A percentile compares a stretch with the other conserved stretches of the same genome.
phyloP scores from a whole-genome alignment of 2,888 invertebrate species.

The Drosophila kambysellisi region DNA sequence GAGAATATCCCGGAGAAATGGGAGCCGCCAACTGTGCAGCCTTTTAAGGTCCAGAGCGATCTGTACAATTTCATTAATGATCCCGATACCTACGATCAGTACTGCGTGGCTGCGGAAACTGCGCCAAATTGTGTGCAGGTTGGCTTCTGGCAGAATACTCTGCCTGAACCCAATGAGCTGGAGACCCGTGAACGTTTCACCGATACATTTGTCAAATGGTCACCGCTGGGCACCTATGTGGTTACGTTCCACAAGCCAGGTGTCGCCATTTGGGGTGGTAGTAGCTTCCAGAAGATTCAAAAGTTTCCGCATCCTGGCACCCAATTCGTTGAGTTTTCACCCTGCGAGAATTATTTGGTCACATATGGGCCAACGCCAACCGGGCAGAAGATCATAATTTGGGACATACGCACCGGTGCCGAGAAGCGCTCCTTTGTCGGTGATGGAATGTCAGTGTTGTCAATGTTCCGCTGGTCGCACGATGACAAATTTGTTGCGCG shows the following conservation, averaged over 20 bases:
- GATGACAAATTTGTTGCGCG: constrained; percentile 98
- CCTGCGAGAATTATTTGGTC: constrained; percentile 98
- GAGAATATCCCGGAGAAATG: constrained; percentile 96
- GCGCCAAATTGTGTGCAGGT: constrained; percentile 91
- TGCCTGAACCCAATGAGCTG: constrained; percentile 93
- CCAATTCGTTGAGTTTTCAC: constrained; percentile 98
- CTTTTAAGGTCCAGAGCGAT: constrained; percentile 96
- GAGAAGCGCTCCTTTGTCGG: constrained; percentile 97
- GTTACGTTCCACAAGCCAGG: constrained; percentile 98
- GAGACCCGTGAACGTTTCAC: constrained; percentile 97
- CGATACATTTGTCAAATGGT: constrained; percentile 98
- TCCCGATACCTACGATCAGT: constrained; percentile 98
- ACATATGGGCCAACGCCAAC: constrained; percentile 95
- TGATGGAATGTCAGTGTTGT: constrained; percentile 94
- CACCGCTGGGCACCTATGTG: constrained; percentile 97
- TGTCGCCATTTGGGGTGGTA: constrained; percentile 98
- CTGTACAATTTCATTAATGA: constrained; percentile 96
- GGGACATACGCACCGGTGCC: constrained; percentile 97
- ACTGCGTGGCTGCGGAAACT: constrained; percentile 94
- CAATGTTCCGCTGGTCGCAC: constrained; percentile 98
- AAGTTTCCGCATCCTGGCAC: constrained; percentile 96
- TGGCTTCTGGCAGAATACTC: constrained; percentile 94
- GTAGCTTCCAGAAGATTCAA: constrained; percentile 95
- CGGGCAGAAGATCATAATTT: constrained; percentile 94
- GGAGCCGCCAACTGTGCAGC: constrained; percentile 95